These are phyloP conservation scores for Melipona quadrifasciata DNA, from an alignment of 1,140 invertebrate genomes.

Conservation along the genomic window DNA sequence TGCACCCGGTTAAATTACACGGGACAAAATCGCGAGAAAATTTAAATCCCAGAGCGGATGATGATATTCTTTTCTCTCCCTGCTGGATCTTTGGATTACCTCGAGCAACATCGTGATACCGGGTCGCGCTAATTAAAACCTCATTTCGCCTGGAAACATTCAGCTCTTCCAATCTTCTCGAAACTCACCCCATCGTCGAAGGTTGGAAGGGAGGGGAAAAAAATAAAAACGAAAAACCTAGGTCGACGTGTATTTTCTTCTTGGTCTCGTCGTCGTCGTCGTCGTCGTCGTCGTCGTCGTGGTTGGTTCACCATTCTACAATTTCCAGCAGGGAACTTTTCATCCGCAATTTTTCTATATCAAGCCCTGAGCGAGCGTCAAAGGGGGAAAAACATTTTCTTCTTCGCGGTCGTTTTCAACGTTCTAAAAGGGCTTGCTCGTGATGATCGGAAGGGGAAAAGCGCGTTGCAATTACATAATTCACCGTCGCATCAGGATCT, in stretches of 20 bases:
- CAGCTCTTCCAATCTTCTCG: conserved; percentile 22
- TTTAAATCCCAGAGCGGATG: conserved; percentile 12
- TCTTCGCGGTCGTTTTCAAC: conserved; percentile 7
- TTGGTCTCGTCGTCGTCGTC: neutral
- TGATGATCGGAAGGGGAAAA: neutral
- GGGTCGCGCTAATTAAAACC: conserved; percentile 35
- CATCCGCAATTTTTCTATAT: conserved; percentile 36
- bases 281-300: neutral
- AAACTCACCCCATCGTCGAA: neutral
- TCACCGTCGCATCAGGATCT: conserved; percentile 46
- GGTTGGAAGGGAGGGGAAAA: neutral
- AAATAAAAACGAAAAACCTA: neutral
- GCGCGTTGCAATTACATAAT: conserved; percentile 47
- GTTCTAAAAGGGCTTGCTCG: neutral
- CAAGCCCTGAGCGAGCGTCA: conserved; percentile 1
- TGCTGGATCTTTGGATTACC: conserved; percentile 1
- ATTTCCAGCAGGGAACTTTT: conserved; percentile 25
- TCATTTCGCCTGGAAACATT: conserved; percentile 21
- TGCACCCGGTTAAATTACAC: conserved; percentile 9
- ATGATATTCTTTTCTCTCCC: neutral
- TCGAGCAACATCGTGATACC: conserved; percentile 17
- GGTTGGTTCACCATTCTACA: conserved; percentile 5
- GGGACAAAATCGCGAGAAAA: neutral
- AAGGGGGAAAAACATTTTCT: conserved; percentile 32
- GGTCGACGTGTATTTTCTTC: neutral